Evolutionary conservation across 2,888 invertebrate genomes (phyloP), one percentile per base, ranked within the genome.

Genomic region (Clanis bilineata): DNA sequence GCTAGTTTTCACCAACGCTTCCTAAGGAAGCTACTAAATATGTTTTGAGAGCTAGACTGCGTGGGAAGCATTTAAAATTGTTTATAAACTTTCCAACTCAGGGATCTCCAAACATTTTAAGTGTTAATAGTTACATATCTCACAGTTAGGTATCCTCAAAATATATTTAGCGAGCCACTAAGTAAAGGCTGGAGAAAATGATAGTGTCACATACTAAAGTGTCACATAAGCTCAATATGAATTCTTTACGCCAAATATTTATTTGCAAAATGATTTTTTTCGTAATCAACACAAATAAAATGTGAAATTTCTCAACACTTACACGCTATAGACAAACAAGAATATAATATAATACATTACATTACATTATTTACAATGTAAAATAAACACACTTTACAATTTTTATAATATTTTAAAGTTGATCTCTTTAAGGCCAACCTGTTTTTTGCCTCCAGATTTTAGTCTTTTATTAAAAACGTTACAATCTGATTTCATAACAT

Each of bases 251-350:
- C 61, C 21, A 12, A 22, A 22, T 58, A 3, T 58, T 45, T 25
- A 51, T 39, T 38, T 10, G 47, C 15, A 36, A 58, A 44, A 56
- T 32, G 9, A 23, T 36, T 65, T 69, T 62, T 56, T 18, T 18
- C 51, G 32, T 32, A 51, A 32, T 65, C 61, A 87, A 86, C 86
- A 82, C 80, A 86, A 85, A 82, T 86, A 87, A 82, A 87, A 86
- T 85, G 85, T 86, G 79, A 85, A 71, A 85, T 66, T 62, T 78
- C 65, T 83, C 80, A 88, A 88, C 87, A 84, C 87, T 88, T 88
- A 87, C 62, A 67, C 66, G 68, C 77, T 80, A 79, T 64, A 68
- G 73, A 71, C 77, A 84, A 82, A 80, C 76, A 77, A 74, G 73
- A 68, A 73, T 79, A 32, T 51, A n/a, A n/a, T n/a, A n/a, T n/a